Evolutionary conservation across 2,113 vertebrate genomes (phyloP).

Genomic region (Hippocampus guttulatus): DNA sequence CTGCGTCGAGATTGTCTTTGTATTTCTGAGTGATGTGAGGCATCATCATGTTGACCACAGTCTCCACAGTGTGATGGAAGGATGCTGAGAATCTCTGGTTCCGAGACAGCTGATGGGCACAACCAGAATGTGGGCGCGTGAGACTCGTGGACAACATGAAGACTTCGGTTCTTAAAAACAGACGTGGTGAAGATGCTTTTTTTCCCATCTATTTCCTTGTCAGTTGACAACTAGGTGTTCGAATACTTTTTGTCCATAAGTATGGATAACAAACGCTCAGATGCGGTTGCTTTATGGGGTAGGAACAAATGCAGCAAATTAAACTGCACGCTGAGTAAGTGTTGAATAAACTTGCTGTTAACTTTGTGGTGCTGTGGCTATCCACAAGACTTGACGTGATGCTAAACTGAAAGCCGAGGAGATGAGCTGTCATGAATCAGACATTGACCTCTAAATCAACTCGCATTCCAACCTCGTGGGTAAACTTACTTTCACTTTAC

Average conservation of each 20-base stretch:
- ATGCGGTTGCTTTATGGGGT: conserved; percentile 42
- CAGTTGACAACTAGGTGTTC: no score
- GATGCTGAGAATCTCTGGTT: conserved; percentile 94
- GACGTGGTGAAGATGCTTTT: no score
- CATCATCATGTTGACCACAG: conserved; percentile 94
- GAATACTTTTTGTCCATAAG: no score
- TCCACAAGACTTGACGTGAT: conserved; percentile 42
- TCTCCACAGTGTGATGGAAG: conserved; percentile 94
- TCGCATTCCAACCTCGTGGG: background rate
- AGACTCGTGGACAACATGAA: background rate
- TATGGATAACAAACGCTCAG: conserved; percentile 36
- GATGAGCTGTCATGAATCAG: conserved; percentile 12
- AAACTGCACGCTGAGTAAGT: conserved; percentile 17
- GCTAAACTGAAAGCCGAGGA: conserved; percentile 14
- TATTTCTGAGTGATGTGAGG: conserved; percentile 97
- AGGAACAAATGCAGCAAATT: conserved; percentile 41
- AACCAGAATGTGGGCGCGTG: background rate
- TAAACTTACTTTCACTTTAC: conserved; percentile 84
- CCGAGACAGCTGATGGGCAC: conserved; percentile 77
- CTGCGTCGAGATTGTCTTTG: conserved; percentile 93
- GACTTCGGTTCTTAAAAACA: no score
- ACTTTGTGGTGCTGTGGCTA: conserved; percentile 31
- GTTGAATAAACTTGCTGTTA: conserved; percentile 25
- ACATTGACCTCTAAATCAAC: conserved; percentile 14
- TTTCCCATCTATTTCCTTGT: no score